Evolutionary conservation across 1,140 invertebrate species (phyloP), one percentile per base, ranked within the genome.

Genomic region (Harlomillsia oculata): DNA sequence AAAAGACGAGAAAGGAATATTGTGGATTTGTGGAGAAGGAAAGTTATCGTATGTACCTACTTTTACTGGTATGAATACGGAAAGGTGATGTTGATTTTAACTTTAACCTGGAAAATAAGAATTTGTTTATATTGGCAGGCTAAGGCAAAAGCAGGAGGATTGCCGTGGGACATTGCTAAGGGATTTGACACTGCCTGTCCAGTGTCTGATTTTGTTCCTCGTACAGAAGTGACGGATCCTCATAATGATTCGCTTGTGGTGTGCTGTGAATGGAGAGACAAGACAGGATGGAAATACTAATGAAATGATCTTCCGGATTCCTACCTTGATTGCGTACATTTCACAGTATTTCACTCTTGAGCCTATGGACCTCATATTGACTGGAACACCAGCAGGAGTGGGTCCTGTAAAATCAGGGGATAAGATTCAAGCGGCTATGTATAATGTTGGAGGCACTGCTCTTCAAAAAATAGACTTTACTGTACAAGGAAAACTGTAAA

Each of bases 161-260:
- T 18, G 40, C 36, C 84, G 84, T 90, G 87, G 87, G 76, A 77
- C 3, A 61, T 89, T 18, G 82, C 83, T 5, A 90, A 90, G 74
- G 82, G 82, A 2, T 91, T 88, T 68, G 85, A 89, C 68, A 87
- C 84, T 1, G 77, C 84, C 0, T 87, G 84, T 65, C 85, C 87
- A 14, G 80, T 89, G 0, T 82, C 83, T 53, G 62, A 71, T 18
- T 85, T 87, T 60, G 79, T 89, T 64, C 66, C 74, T 5, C 74
- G 74, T 39, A 68, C 77, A 14, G 69, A 76, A 56, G 72, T 89
- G 23, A 53, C 70, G 3, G 74, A 87, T 72, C 82, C 84, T 1
- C 71, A 79, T 46, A 73, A 79, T 61, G 52, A n/a, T 84, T 1
- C 63, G 75, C 4, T 60, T 89, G 25, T 84, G 82, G 80, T 76